Evolutionary conservation across 1,140 invertebrate genomes (phyloP).

Genomic region (Helicorthomorpha holstii): DNA sequence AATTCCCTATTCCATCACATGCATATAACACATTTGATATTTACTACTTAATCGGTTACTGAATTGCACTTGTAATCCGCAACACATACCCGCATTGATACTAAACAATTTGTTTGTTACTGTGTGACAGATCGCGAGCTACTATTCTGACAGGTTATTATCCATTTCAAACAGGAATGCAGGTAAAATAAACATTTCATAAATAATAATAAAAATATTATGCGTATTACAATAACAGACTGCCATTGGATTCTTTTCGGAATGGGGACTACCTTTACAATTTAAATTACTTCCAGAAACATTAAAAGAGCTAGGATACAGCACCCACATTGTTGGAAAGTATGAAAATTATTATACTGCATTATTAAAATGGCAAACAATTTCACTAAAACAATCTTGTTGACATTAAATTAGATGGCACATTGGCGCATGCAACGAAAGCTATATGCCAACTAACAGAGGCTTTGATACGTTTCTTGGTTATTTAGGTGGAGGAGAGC

Average conservation of each 20-base stretch:
- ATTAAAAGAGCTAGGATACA: background rate
- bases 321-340: slow-evolving; percentile 11
- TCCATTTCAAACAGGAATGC: no score
- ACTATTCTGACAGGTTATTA: no score
- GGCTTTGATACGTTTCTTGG: slow-evolving; percentile 27
- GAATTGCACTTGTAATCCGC: no score
- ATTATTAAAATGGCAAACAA: background rate
- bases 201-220: no score
- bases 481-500: slow-evolving; percentile 14
- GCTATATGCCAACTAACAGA: slow-evolving; percentile 19
- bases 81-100: no score
- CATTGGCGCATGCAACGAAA: slow-evolving; percentile 23
- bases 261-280: background rate
- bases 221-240: no score
- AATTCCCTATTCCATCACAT: no score
- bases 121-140: no score
- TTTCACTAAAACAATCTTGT: background rate
- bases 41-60: no score
- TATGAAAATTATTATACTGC: slow-evolving; percentile 2
- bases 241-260: background rate
- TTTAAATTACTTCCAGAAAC: background rate
- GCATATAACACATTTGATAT: no score
- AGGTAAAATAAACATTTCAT: no score
- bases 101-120: no score
- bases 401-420: slow-evolving; percentile 31